phyloP scores from a whole-genome alignment of 2,113 vertebrate genomes.

The Phyllopteryx taeniolatus region DNA sequence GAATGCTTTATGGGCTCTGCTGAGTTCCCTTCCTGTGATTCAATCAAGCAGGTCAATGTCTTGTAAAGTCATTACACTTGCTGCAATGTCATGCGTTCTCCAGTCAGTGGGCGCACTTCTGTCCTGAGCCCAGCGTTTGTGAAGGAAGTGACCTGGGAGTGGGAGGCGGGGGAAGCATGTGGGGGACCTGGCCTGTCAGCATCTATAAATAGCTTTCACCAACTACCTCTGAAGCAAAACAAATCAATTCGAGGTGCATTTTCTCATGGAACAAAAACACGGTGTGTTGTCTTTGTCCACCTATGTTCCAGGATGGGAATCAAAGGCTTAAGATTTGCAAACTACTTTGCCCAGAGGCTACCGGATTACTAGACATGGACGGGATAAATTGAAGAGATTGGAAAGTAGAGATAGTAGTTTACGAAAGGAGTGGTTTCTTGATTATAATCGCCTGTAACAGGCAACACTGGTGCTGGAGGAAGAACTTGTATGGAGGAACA shows the following conservation, averaged over 20 bases:
- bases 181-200: slow-evolving; percentile 24
- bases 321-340: slow-evolving; percentile 33
- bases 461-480: slow-evolving; percentile 40
- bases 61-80: slow-evolving; percentile 68
- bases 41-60: slow-evolving; percentile 61
- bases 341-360: slow-evolving; percentile 29
- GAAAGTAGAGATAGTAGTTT: slow-evolving; percentile 25
- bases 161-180: not conserved
- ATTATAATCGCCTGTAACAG: slow-evolving; percentile 3
- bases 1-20: slow-evolving; percentile 64
- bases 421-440: slow-evolving; percentile 2
- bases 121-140: slow-evolving; percentile 27
- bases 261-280: slow-evolving; percentile 23
- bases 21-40: slow-evolving; percentile 61
- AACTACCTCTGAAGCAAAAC: slow-evolving; percentile 46
- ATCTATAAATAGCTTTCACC: slow-evolving; percentile 60
- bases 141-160: slow-evolving; percentile 5
- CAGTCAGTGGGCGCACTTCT: slow-evolving; percentile 31
- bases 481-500: slow-evolving; percentile 41
- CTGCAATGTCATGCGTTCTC: slow-evolving; percentile 68
- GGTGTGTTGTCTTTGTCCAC: slow-evolving; percentile 16
- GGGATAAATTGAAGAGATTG: slow-evolving; percentile 32
- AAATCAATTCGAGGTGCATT: slow-evolving; percentile 52
- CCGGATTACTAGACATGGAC: slow-evolving; percentile 28
- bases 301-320: slow-evolving; percentile 4